Evolutionary conservation across 1,140 invertebrate species (phyloP).

Genomic region (Drosophila asahinai): DNA sequence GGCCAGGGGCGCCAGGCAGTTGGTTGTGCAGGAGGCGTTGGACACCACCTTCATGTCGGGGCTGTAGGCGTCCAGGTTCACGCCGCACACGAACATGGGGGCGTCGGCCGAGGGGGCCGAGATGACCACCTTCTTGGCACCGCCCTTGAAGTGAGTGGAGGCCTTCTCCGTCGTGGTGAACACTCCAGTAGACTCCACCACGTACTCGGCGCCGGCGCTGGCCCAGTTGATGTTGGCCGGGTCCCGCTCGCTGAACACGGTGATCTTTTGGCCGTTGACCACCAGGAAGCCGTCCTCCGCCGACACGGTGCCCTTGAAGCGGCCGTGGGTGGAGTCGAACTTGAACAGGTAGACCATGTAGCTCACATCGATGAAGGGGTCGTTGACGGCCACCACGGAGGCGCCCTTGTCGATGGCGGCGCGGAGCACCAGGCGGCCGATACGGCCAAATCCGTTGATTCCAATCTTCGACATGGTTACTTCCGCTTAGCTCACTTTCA

Average conservation of each 20-base stretch:
- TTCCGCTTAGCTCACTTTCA: conserved; percentile 17
- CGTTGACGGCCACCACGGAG: conserved; percentile 11
- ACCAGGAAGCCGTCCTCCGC: conserved; percentile 16
- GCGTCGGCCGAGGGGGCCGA: conserved; percentile 13
- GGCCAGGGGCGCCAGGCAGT: conserved; percentile 16
- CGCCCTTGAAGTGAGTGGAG: conserved; percentile 12
- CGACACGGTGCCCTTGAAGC: conserved; percentile 16
- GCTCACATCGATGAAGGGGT: conserved; percentile 15
- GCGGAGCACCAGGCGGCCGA: conserved; percentile 15
- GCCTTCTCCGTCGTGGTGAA: conserved; percentile 11
- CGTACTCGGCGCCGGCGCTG: conserved; percentile 16
- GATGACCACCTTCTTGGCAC: conserved; percentile 19
- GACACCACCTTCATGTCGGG: conserved; percentile 16
- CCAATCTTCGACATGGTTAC: conserved; percentile 21
- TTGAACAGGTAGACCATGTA: conserved; percentile 19
- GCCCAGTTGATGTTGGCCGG: conserved; percentile 17
- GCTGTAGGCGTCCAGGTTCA: conserved; percentile 10
- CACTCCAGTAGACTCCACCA: conserved; percentile 15
- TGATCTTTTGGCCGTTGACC: conserved; percentile 19
- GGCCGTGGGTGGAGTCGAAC: conserved; percentile 20
- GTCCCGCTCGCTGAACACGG: conserved; percentile 11
- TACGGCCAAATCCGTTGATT: conserved; percentile 20
- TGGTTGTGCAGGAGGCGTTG: conserved; percentile 20
- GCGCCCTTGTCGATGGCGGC: conserved; percentile 10
- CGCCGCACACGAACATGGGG: conserved; percentile 17